These are phyloP conservation scores for Epinotia ramella DNA, from an alignment of 2,888 invertebrate genomes.

Conservation along the genomic window DNA sequence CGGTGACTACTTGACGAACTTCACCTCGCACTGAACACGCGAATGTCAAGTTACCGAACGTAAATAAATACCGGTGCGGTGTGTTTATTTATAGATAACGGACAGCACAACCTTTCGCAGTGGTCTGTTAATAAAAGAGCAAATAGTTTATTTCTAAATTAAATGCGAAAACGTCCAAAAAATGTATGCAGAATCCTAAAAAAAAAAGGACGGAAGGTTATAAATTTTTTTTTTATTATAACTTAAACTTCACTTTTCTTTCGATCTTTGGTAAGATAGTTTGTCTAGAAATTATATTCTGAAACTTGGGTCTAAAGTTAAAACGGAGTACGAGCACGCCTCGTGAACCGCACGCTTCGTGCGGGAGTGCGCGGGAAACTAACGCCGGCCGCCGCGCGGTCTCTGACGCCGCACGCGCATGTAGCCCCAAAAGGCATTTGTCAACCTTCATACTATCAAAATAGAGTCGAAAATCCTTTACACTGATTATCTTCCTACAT, in stretches of 20 bases:
- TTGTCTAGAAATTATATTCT: no score
- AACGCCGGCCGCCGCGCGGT: constrained; percentile 51
- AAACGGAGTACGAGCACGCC: constrained; percentile 4
- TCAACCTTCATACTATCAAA: background rate
- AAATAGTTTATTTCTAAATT: no score
- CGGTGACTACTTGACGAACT: constrained; percentile 15
- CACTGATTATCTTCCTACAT: background rate
- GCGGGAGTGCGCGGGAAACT: constrained; percentile 50
- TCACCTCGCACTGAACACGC: constrained; percentile 21
- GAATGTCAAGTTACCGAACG: constrained; percentile 34
- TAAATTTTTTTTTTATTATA: background rate
- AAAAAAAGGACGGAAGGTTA: no score
- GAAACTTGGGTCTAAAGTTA: background rate
- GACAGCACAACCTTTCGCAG: background rate
- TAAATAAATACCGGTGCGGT: constrained; percentile 33
- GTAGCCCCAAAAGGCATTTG: background rate
- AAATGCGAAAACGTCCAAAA: no score
- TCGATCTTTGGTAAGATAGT: background rate
- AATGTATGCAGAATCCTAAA: no score
- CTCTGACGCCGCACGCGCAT: constrained; percentile 51
- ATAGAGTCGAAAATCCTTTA: background rate
- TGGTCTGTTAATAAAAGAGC: background rate
- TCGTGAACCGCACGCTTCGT: constrained; percentile 48
- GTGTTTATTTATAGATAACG: constrained; percentile 26
- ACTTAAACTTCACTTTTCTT: background rate